phyloP scores from a whole-genome alignment of 2,888 invertebrate genomes.

The Pachliopta kotzebuea region DNA sequence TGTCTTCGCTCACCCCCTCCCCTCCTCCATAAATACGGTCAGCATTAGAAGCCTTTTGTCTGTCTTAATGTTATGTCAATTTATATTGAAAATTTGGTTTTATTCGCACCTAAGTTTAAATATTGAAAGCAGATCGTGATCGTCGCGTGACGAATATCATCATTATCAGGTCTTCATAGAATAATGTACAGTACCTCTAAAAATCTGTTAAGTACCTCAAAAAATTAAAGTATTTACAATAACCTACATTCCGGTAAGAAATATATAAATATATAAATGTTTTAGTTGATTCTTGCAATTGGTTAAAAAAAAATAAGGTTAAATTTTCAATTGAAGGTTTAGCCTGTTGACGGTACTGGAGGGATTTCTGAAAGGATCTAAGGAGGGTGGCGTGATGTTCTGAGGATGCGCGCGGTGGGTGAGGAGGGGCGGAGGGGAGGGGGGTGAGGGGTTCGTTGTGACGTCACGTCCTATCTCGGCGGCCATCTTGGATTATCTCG shows the following conservation, averaged over 20 bases:
- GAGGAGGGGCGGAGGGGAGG: constrained; percentile 47
- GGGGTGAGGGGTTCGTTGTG: constrained; percentile 62
- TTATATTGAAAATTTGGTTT: background rate
- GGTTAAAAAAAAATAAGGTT: background rate
- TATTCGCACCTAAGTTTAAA: too few relatives aligned
- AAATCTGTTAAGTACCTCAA: background rate
- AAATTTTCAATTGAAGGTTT: constrained; percentile 2
- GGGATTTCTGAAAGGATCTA: constrained; percentile 78
- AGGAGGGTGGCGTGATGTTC: constrained; percentile 73
- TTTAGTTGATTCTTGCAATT: background rate
- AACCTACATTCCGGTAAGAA: too few relatives aligned
- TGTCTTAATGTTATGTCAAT: background rate
- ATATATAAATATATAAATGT: background rate
- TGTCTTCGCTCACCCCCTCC: constrained; percentile 59
- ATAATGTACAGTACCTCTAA: background rate
- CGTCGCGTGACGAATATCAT: too few relatives aligned
- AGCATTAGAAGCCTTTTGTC: constrained; percentile 36
- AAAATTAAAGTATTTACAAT: too few relatives aligned
- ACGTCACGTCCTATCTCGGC: constrained; percentile 81
- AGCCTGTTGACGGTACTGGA: constrained; percentile 52
- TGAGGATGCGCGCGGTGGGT: constrained; percentile 58
- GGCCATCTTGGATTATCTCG: constrained; percentile 82
- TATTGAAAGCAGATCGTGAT: too few relatives aligned
- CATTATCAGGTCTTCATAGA: background rate
- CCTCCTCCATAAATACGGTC: constrained; percentile 42